Evolutionary conservation across 2,888 invertebrate genomes (phyloP), one percentile per base, ranked within the genome.

Genomic region (Pocota personata): DNA sequence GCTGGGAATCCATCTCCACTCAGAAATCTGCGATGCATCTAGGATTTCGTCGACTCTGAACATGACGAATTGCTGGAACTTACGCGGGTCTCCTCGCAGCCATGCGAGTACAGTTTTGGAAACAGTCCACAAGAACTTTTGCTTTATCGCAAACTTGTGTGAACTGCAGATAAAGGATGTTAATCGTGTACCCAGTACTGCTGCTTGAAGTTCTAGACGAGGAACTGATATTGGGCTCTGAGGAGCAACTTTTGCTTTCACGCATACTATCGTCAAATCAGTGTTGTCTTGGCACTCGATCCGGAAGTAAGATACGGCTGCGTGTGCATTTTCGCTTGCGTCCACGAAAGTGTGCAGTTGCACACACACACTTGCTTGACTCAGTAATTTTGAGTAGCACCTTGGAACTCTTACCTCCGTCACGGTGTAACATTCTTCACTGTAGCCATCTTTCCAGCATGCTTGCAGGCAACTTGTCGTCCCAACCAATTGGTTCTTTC

Each of bases 71-170:
- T 87, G 82, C 16, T 82, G 76, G 27, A 69, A 83, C 16, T 55
- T 75, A n/a, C 88, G 73, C 3, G 87, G 84, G 7, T 89, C 88
- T 4, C 88, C 88, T 32, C 76, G 62, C n/a, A 89, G 58, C 89
- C 89, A 89, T 60, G 67, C 73, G 37, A 89, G 57, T 16, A 88
- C 88, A 27, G 87, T 88, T 60, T 62, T 87, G 2, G 89, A 89
- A 48, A 89, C 89, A 5, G 88, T 80, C 88, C 88, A 89, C 48
- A 88, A 24, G 24, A 24, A 24, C 24, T 4, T 3, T 24, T 24
- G 2, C 24, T 24, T 4, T 24, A 24, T 3, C 24, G 24, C 24
- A 24, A 24, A 24, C 24, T 24, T 27, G 27, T 76, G 72, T 19
- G 32, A 46, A 8, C 24, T 48, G 10, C 40, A 32, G 19, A 87